Base-by-base conservation (phyloP, 2,888 invertebrate genomes). In the Amphiduros pacificus region DNA sequence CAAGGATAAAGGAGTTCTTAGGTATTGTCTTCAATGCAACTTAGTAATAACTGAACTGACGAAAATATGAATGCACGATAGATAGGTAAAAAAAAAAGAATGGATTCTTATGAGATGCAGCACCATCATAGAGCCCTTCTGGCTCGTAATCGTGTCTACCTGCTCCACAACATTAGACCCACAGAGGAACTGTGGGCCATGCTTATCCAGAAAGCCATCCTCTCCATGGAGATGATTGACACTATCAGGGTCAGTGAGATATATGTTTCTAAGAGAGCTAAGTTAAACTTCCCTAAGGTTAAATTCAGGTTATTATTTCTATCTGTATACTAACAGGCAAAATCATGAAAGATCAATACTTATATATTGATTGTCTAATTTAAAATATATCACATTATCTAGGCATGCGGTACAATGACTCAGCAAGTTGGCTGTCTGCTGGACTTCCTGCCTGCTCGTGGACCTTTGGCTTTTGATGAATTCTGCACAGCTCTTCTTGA, bases 81-180 rank as follows among this genome's bases (percentile, higher is more conserved):
- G n/a, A n/a, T n/a, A n/a, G n/a, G n/a, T n/a, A n/a, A n/a, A n/a
- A n/a, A n/a, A n/a, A n/a, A n/a, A n/a, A n/a, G n/a, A n/a, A n/a
- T n/a, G 29, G 65, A 65, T 11, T 31, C 28, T 2, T 61, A 58
- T 41, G 63, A 65, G 63, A 65, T 65, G 65, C 28, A 48, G 24
- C 55, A 64, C 40, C 9, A 26, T 20, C 65, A 65, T 44, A 26
- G 63, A 17, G 14, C n/a, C 22, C 32, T 65, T 20, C 61, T 65
- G 40, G 41, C 27, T 17, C 36, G 44, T 9, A 49, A 29, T 32
- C 52, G 65, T 20, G 4, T 54, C 40, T 65, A 65, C 51, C 52
- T 65, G 24, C 58, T 65, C 29, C 65, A 65, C 55, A 65, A 65
- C 61, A 28, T 65, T 31, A 53, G 63, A 26, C 63, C 63, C 14